Conservation (phyloP, 2,797 vertebrate species). For the Eutrigla gurnardus region DNA sequence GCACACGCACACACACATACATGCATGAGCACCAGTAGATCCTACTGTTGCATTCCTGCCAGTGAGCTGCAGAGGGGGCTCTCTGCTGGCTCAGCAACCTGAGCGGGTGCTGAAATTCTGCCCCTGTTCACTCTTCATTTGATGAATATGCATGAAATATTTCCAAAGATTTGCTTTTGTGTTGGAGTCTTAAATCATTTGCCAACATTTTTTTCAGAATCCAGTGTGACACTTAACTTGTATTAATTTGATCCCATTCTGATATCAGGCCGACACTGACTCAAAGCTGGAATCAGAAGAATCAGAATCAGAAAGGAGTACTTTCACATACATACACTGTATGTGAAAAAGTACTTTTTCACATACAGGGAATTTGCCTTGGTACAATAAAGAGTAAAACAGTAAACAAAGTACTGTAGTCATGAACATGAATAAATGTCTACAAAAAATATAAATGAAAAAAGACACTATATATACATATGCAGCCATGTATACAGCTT, state of each 20-base stretch:
- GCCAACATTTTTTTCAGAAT: neutral
- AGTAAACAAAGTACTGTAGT: too few relatives aligned
- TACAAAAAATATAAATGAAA: too few relatives aligned
- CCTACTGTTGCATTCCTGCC: constrained; percentile 38
- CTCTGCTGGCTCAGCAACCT: constrained; percentile 58
- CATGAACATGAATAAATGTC: too few relatives aligned
- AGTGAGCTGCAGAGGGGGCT: constrained; percentile 75
- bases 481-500: too few relatives aligned
- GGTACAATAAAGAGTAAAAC: too few relatives aligned
- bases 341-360: too few relatives aligned
- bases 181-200: neutral
- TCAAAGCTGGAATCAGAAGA: too few relatives aligned
- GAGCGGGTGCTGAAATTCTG: constrained; percentile 18
- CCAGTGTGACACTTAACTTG: neutral
- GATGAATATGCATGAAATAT: neutral
- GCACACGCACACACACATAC: neutral
- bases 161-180: constrained; percentile 4
- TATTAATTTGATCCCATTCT: neutral
- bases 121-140: neutral
- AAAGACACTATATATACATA: too few relatives aligned
- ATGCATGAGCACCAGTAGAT: neutral
- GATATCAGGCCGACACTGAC: neutral
- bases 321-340: too few relatives aligned
- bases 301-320: too few relatives aligned
- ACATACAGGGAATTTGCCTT: neutral